Percentiles rank a stretch among this genome's conserved stretches.
Conservation (phyloP, 2,888 invertebrate species). For the Perizoma flavofasciatum region DNA sequence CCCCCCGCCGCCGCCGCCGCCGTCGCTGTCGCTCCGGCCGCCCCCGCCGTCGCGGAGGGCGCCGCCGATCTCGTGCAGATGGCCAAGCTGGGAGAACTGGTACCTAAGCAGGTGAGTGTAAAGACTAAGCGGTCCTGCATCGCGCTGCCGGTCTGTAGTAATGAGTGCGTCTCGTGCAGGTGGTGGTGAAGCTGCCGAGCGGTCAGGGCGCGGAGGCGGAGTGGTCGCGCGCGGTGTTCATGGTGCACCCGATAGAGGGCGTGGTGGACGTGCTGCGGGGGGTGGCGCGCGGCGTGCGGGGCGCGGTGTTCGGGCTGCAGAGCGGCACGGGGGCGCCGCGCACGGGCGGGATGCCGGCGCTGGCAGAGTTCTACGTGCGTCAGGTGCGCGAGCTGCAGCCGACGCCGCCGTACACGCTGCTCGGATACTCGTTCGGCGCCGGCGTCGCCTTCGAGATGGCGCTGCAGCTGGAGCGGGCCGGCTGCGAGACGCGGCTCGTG, state of each 20-base stretch:
- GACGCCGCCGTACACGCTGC: constrained; percentile 92
- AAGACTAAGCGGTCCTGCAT: too few species aligned
- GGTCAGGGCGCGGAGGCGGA: constrained; percentile 63
- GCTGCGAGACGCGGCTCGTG: constrained; percentile 85
- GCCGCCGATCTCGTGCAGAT: constrained; percentile 77
- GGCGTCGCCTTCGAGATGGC: constrained; percentile 98
- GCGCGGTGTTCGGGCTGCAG: constrained; percentile 95
- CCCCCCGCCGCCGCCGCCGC: constrained; percentile 27
- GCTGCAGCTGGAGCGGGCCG: constrained; percentile 88
- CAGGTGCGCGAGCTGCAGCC: constrained; percentile 91
- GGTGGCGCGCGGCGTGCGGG: constrained; percentile 88
- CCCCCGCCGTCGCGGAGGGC: constrained; percentile 57
- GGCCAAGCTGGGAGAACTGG: constrained; percentile 83
- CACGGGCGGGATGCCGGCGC: constrained; percentile 84
- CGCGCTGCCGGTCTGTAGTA: too few species aligned
- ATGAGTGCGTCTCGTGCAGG: constrained; percentile 57
- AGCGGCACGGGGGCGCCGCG: constrained; percentile 90
- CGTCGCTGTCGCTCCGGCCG: constrained; percentile 39
- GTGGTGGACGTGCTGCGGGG: constrained; percentile 87
- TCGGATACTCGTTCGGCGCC: constrained; percentile 98
- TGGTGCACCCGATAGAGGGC: constrained; percentile 95
- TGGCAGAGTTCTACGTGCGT: constrained; percentile 89
- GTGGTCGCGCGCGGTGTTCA: constrained; percentile 88
- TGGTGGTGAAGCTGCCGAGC: constrained; percentile 87
- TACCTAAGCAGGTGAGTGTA: constrained; percentile 87